Conservation (phyloP, 2,797 vertebrate genomes). For the Apogon talboti region DNA sequence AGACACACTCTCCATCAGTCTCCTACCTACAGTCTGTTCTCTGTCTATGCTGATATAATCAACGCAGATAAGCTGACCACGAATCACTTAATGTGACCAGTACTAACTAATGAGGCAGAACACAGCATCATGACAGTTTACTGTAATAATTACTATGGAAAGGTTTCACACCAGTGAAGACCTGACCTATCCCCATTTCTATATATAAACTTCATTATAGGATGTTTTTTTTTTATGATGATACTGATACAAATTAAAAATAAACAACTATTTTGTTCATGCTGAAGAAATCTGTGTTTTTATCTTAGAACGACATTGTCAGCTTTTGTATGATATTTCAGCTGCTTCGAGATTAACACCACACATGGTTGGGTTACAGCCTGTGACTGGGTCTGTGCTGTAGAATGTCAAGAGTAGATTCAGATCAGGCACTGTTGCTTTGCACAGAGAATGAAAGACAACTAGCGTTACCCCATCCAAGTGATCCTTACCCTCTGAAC, state of each 20-base stretch:
- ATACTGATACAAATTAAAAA: not conserved
- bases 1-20: slow-evolving; percentile 30
- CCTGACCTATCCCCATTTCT: slow-evolving; percentile 3
- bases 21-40: slow-evolving; percentile 60
- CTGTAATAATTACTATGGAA: slow-evolving; percentile 21
- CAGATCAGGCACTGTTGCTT: slow-evolving; percentile 10
- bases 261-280: not conserved
- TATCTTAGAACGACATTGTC: not conserved
- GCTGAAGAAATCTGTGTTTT: not conserved
- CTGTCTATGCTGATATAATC: slow-evolving; percentile 59
- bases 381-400: slow-evolving; percentile 18
- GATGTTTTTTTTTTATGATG: not conserved
- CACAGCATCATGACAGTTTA: slow-evolving; percentile 21
- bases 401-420: not conserved
- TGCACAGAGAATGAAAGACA: slow-evolving; percentile 1
- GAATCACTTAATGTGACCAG: slow-evolving; percentile 51
- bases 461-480: slow-evolving; percentile 1
- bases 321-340: slow-evolving; percentile 1
- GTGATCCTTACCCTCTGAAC: slow-evolving; percentile 7
- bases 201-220: not conserved
- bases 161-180: slow-evolving; percentile 12
- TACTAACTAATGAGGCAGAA: slow-evolving; percentile 49
- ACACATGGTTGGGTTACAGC: slow-evolving; percentile 20
- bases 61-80: slow-evolving; percentile 50
- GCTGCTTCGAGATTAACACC: slow-evolving; percentile 1